Base-by-base conservation (phyloP, 2,113 vertebrate species). In the Galbula dea region DNA sequence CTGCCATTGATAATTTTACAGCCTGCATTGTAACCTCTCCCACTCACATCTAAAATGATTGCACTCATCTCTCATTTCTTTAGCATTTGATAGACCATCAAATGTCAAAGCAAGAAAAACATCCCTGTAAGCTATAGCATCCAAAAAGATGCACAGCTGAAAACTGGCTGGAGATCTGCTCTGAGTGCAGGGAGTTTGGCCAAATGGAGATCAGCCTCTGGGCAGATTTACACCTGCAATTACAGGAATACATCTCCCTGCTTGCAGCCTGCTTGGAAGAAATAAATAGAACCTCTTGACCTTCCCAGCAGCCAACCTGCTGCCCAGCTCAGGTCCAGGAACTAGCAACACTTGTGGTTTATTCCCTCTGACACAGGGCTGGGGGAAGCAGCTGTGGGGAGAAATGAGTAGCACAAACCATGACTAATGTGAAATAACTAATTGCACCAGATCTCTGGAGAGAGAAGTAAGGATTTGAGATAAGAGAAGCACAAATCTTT, bases 361-460 rank as follows among this genome's bases (percentile, higher is more conserved):
- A 39, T 65, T 67, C 72, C 65, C 73, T 95, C 7, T 74, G 94
- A 34, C 8, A 3, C 41, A 6, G 84, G 93, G 48, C 77, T 59
- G 77, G 34, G 81, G 89, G 94, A 83, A 80, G 83, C 62, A 93
- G 80, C 78, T 73, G 7, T 6, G 54, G 74, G 55, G 71, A 72
- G 45, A 65, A 88, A 66, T 6, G 86, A 90, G 94, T 83, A 86
- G 84, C 88, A 58, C 75, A 54, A 59, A 61, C 81, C 88, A 5
- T 26, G 91, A 92, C 96, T 96, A 96, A 91, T 69, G 45, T 24
- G 79, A 94, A 96, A 92, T 71, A 78, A 79, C 83, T 97, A 97
- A 97, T 91, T 97, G 96, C 83, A 86, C 75, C 54, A 45, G 89
- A 49, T 17, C 92, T 79, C 92, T 87, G 69, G 96, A 80, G 97